Conservation (phyloP, 1,140 invertebrate species). For the Harlomillsia oculata region DNA sequence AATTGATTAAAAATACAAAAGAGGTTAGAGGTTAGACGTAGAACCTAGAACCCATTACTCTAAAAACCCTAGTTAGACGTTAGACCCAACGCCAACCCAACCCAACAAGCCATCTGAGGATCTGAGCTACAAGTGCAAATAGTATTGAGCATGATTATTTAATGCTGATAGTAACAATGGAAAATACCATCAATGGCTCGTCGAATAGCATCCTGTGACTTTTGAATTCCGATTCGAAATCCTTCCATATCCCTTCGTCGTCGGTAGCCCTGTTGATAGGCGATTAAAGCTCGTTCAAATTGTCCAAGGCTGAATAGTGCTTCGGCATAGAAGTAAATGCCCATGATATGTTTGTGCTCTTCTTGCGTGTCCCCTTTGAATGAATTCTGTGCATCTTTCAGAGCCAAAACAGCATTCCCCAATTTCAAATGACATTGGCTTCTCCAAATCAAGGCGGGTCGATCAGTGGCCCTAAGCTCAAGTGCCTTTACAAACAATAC, state of each 20-base stretch:
- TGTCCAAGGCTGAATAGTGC: conserved; percentile 43
- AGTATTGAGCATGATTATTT: too few species aligned
- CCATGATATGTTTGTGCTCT: conserved; percentile 32
- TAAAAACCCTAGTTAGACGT: too few species aligned
- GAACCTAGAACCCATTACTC: too few species aligned
- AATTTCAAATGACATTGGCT: conserved; percentile 32
- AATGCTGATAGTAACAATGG: too few species aligned
- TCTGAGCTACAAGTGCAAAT: too few species aligned
- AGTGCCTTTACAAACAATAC: conserved; percentile 8
- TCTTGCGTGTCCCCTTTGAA: conserved; percentile 7
- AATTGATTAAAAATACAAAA: too few species aligned
- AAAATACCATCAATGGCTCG: conserved; percentile 46
- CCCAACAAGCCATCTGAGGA: too few species aligned
- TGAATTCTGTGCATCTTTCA: conserved; percentile 25
- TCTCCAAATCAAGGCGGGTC: conserved; percentile 19
- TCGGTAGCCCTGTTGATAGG: conserved; percentile 44
- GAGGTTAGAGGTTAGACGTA: too few species aligned
- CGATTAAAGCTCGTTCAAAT: conserved; percentile 45
- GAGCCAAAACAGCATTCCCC: conserved; percentile 21
- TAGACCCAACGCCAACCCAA: too few species aligned
- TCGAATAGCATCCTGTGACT: conserved; percentile 45
- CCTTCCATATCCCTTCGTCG: conserved; percentile 42
- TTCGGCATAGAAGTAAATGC: conserved; percentile 44
- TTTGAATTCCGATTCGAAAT: conserved; percentile 45
- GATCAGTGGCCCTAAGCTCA: conserved; percentile 18